Percentiles rank a stretch among this genome's conserved stretches.
These are phyloP conservation scores for Balaenoptera acutorostrata DNA, from an alignment of 2,113 vertebrate species.

Conservation along the genomic window DNA sequence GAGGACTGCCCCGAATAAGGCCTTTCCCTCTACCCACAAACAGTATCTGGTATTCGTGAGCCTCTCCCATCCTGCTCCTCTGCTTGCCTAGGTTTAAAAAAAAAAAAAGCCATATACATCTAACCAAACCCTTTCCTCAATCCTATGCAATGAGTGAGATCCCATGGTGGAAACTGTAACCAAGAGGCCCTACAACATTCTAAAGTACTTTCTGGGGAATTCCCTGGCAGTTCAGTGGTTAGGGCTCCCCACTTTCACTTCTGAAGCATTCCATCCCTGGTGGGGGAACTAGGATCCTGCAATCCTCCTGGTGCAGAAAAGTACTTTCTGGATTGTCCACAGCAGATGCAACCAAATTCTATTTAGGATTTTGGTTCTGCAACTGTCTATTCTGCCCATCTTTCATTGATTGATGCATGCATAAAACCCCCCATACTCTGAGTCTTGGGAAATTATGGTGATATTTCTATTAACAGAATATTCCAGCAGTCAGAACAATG, in stretches of 20 bases:
- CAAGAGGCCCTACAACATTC: neutral
- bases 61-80: neutral
- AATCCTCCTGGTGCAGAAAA: neutral
- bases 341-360: neutral
- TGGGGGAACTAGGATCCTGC: neutral
- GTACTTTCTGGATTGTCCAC: neutral
- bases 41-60: neutral
- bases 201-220: neutral
- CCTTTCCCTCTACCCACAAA: neutral
- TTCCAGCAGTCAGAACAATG: neutral
- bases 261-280: neutral
- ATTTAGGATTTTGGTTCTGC: neutral
- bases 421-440: neutral
- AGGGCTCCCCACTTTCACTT: neutral
- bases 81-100: neutral
- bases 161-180: neutral
- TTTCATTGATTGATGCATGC: neutral
- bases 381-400: neutral
- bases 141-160: neutral
- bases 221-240: neutral
- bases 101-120: neutral
- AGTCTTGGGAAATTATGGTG: neutral
- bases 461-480: conserved; percentile 8
- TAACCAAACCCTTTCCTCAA: neutral
- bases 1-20: neutral